These are phyloP conservation scores for Hypotaenidia philippensis DNA, from an alignment of 2,797 vertebrate genomes.

Conservation along the genomic window DNA sequence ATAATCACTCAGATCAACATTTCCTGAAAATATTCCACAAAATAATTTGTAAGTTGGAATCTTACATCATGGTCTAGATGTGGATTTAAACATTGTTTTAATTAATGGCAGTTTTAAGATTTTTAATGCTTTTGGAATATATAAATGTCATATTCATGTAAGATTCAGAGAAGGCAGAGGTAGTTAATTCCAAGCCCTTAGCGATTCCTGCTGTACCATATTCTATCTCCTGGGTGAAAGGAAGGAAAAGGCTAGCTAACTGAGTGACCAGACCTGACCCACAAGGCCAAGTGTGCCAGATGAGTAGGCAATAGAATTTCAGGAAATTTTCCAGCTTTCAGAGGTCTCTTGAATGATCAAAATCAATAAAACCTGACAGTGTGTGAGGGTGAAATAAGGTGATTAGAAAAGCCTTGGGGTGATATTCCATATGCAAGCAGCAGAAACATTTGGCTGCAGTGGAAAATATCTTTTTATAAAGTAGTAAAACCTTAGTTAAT, in stretches of 20 bases:
- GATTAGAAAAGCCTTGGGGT: neutral
- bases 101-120: neutral
- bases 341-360: neutral
- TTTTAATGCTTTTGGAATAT: neutral
- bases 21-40: neutral
- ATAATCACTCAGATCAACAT: neutral
- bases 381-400: neutral
- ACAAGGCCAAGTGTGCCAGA: neutral
- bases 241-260: neutral
- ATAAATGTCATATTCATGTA: neutral
- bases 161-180: neutral
- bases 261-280: accelerated
- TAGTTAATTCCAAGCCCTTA: neutral
- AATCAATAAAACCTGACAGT: neutral
- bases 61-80: neutral
- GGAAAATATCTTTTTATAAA: neutral
- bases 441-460: neutral
- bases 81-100: neutral
- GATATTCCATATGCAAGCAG: neutral
- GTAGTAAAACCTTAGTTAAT: neutral
- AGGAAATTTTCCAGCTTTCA: neutral
- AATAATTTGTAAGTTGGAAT: neutral
- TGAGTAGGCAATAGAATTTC: neutral
- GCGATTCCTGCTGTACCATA: neutral
- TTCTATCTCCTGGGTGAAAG: neutral